Base-by-base conservation (phyloP, 2,797 vertebrate species). In the Buceros bicornis region DNA sequence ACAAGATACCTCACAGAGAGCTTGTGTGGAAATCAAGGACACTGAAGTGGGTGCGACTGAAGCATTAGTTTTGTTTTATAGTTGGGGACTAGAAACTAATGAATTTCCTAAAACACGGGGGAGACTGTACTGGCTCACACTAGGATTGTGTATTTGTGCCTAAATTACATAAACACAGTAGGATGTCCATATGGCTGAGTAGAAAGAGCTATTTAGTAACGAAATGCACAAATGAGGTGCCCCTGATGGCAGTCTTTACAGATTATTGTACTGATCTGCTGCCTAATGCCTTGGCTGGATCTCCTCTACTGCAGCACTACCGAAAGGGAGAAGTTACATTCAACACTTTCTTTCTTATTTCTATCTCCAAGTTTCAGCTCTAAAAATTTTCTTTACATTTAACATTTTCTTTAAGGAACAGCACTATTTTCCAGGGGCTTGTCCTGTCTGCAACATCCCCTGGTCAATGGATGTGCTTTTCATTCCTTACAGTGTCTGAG, bases 111-210 rank as follows among this genome's bases (percentile, higher is more conserved):
- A 77, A 16, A 35, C 29, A 2, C 26, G 42, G 21, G 18, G 31
- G 33, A 90, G 40, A 73, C 20, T 82, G 65, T 83, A 67, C 57
- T 90, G 77, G 95, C 64, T 95, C 87, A 94, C 66, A 61, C 57
- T 35, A 64, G 42, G 70, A 57, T n/a, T 80, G 64, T 92, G 73
- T 88, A 60, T 82, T 94, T 95, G 71, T 82, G 43, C 58, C 78
- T 93, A 70, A 90, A 82, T 76, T 77, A 53, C 48, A 62, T 61
- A 91, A 93, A 91, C 40, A 81, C 53, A 70, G 80, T n/a, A 77
- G 62, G 77, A 67, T 82, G 21, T 76, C 88, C 66, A 31, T 67
- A 89, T 3, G 7, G 42, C 60, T 90, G 56, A 61, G 78, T 22
- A 67, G 70, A 73, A 70, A 57, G 60, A 87, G 61, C 33, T 70